phyloP scores from a whole-genome alignment of 2,113 vertebrate genomes.

The Sus scrofa region DNA sequence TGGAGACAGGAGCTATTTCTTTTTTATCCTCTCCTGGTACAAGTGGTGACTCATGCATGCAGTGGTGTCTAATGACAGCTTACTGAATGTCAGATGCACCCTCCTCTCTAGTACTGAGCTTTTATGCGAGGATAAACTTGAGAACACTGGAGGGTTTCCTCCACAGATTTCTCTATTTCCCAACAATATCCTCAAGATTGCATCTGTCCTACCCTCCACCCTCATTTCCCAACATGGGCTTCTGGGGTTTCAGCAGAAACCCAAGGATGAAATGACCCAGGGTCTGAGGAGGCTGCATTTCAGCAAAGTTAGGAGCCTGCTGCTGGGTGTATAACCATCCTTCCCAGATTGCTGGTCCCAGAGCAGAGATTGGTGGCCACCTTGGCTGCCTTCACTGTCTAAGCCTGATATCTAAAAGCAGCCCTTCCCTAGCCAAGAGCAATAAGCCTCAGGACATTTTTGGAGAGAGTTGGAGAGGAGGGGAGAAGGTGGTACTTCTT shows the following conservation, averaged over 20 bases:
- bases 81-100: not conserved
- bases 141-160: conserved; percentile 9
- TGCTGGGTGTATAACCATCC: not conserved
- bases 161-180: not conserved
- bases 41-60: not conserved
- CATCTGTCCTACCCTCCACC: not conserved
- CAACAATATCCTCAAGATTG: not conserved
- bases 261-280: not conserved
- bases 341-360: not conserved
- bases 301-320: not conserved
- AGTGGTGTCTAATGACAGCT: not conserved
- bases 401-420: not conserved
- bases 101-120: not conserved
- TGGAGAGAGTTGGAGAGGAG: not conserved
- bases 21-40: not conserved
- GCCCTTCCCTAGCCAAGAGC: not conserved
- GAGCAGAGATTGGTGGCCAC: not conserved
- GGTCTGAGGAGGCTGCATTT: not conserved
- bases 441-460: not conserved
- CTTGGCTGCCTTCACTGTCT: not conserved
- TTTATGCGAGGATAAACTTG: conserved; percentile 1
- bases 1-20: not conserved
- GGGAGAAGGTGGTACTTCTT: too few species aligned
- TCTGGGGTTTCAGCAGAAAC: not conserved
- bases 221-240: conserved; percentile 20